Evolutionary conservation across 2,888 invertebrate genomes (phyloP).

Genomic region (Agrotis segetum): DNA sequence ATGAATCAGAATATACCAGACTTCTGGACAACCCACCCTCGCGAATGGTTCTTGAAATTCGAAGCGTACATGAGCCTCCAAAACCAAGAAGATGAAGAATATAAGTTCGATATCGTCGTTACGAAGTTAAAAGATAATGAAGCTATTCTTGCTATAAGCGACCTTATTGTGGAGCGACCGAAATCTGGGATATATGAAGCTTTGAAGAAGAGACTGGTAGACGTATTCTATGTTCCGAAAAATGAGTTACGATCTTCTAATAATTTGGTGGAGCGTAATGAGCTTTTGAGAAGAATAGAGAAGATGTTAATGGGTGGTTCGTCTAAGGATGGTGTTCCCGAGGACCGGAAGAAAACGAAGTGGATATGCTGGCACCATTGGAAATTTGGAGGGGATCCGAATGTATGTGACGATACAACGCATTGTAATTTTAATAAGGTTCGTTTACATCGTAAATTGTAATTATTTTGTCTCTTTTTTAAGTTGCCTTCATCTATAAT

Average conservation of each 20-base stretch:
- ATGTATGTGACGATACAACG: neutral
- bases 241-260: neutral
- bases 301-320: neutral
- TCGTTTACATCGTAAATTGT: no score
- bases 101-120: conserved; percentile 5
- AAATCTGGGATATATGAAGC: conserved; percentile 6
- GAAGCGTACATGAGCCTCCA: conserved; percentile 21
- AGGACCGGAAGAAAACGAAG: neutral
- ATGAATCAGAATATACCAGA: conserved; percentile 18
- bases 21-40: conserved; percentile 11
- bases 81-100: conserved; percentile 8
- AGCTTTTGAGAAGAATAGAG: neutral
- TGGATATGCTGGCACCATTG: conserved; percentile 20
- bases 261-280: neutral
- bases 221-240: neutral
- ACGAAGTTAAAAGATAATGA: conserved; percentile 8
- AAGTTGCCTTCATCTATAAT: no score
- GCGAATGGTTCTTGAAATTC: conserved; percentile 27
- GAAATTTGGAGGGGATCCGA: neutral
- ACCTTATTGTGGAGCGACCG: conserved; percentile 11
- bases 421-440: neutral
- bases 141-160: neutral
- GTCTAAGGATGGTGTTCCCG: neutral
- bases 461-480: no score
- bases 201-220: conserved; percentile 17